These are phyloP conservation scores for Junonia oenone DNA, from an alignment of 2,888 invertebrate species.

Conservation along the genomic window DNA sequence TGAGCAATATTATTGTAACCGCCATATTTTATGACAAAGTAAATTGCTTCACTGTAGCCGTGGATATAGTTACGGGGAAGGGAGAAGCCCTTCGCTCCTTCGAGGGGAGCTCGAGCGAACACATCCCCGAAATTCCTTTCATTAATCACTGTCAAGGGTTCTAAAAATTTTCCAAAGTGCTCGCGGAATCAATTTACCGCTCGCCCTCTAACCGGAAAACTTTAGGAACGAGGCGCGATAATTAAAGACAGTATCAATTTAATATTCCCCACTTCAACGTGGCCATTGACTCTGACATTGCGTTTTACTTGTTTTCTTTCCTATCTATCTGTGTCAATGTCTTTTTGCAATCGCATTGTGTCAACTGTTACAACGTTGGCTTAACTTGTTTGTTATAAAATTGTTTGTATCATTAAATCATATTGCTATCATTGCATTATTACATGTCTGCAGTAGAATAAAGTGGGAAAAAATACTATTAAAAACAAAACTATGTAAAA, in stretches of 20 bases:
- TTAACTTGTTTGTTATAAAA: neutral
- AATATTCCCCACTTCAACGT: constrained; percentile 36
- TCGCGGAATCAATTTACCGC: constrained; percentile 72
- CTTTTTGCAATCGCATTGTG: constrained; percentile 20
- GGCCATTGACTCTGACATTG: constrained; percentile 36
- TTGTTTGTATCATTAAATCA: neutral
- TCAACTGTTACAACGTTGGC: constrained; percentile 9
- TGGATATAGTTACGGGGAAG: constrained; percentile 25
- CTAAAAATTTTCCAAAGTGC: constrained; percentile 66
- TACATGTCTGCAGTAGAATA: neutral
- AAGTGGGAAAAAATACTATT: neutral
- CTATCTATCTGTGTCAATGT: constrained; percentile 29
- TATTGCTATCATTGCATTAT: neutral
- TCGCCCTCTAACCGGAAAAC: constrained; percentile 59
- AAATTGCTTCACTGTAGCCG: constrained; percentile 47
- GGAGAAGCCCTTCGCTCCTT: constrained; percentile 51
- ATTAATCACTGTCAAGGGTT: constrained; percentile 76
- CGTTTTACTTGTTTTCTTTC: constrained; percentile 36
- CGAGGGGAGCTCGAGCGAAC: constrained; percentile 43
- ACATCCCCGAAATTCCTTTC: constrained; percentile 66
- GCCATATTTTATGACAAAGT: constrained; percentile 58
- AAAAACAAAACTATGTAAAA: neutral
- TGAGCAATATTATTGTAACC: constrained; percentile 44
- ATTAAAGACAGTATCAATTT: constrained; percentile 71
- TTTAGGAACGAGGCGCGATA: constrained; percentile 49